Evolutionary conservation across 2,888 invertebrate species (phyloP).

Genomic region (Scaptomyza reducta): DNA sequence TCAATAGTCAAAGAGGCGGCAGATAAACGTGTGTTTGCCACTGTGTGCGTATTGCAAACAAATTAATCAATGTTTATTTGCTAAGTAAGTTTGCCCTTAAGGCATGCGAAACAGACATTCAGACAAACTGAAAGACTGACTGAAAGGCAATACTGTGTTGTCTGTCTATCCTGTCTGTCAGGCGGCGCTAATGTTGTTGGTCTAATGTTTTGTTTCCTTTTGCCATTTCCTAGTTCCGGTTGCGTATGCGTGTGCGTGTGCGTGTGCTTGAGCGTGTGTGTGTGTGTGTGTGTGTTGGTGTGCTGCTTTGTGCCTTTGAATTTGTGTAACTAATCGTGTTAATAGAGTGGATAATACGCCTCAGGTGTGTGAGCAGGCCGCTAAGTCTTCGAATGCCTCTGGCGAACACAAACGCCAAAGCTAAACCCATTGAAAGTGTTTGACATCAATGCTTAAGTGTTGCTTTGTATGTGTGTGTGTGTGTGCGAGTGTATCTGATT

Average conservation of each 20-base stretch:
- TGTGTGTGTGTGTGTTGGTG: conserved; percentile 27
- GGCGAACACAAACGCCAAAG: conserved; percentile 45
- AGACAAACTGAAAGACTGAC: conserved; percentile 12
- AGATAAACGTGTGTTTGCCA: conserved; percentile 40
- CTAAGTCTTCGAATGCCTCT: conserved; percentile 55
- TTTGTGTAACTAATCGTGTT: conserved; percentile 81
- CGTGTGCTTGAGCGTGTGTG: conserved; percentile 9
- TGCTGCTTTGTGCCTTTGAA: conserved; percentile 68
- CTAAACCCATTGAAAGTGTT: conserved; percentile 59
- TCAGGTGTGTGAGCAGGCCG: conserved; percentile 70
- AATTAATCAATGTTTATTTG: conserved; percentile 83
- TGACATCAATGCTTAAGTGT: conserved; percentile 26
- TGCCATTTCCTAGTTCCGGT: conserved; percentile 69
- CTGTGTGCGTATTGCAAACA: conserved; percentile 78
- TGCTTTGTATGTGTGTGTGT: conserved; percentile 17
- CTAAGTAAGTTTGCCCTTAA: conserved; percentile 78
- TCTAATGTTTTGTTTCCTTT: conserved; percentile 75
- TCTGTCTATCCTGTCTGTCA: conserved; percentile 5
- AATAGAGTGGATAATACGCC: conserved; percentile 80
- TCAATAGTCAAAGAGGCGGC: conserved; percentile 66
- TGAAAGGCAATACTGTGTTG: conserved; percentile 18
- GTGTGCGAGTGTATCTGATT: conserved; percentile 52
- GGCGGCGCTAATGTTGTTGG: conserved; percentile 41
- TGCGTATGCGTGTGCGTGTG: conserved; percentile 20
- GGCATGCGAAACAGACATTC: conserved; percentile 42